A percentile compares a stretch with the other conserved stretches of the same genome.
phyloP scores from a whole-genome alignment of 2,113 vertebrate species.

The Charina bottae region DNA sequence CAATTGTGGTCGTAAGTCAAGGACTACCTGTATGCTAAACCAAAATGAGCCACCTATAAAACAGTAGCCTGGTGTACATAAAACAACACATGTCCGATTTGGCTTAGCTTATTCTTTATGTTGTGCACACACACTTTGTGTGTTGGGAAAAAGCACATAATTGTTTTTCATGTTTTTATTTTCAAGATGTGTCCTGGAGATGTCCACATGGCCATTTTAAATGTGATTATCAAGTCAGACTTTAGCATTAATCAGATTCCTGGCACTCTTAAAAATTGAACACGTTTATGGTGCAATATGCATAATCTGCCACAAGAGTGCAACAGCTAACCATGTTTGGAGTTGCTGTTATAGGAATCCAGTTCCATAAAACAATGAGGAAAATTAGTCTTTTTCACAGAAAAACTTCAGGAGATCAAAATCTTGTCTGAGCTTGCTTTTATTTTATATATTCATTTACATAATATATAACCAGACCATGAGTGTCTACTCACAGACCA shows the following conservation, averaged over 20 bases:
- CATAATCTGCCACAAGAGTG: constrained; percentile 56
- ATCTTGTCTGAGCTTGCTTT: neutral
- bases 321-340: constrained; percentile 45
- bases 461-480: neutral
- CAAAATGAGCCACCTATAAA: too few relatives aligned
- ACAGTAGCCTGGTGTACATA: too few relatives aligned
- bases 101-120: too few relatives aligned
- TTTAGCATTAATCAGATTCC: neutral
- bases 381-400: neutral
- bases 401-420: neutral
- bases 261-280: neutral
- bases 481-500: neutral
- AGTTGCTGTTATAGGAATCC: neutral
- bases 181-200: too few relatives aligned
- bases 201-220: too few relatives aligned
- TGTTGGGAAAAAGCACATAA: too few relatives aligned
- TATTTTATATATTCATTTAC: neutral
- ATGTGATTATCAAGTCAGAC: neutral
- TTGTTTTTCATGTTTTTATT: too few relatives aligned
- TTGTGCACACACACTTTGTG: too few relatives aligned
- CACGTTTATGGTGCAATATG: neutral
- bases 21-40: too few relatives aligned
- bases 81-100: too few relatives aligned
- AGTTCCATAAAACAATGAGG: neutral
- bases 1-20: too few relatives aligned